phyloP scores from a whole-genome alignment of 1,140 invertebrate genomes.

The Panulirus ornatus region DNA sequence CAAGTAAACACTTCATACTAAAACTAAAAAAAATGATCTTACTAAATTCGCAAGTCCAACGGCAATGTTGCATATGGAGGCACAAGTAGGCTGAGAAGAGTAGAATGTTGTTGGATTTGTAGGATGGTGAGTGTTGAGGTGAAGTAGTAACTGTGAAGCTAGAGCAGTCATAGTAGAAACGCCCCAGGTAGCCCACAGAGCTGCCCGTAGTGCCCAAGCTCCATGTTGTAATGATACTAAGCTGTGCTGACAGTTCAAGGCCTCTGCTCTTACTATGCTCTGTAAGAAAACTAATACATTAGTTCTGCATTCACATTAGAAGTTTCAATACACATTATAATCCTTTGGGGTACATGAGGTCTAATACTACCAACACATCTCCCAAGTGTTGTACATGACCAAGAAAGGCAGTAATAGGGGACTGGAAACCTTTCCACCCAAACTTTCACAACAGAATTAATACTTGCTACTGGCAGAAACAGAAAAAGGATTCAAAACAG shows the following conservation, averaged over 20 bases:
- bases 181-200: constrained; percentile 59
- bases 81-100: constrained; percentile 48
- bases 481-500: too few species aligned
- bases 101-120: constrained; percentile 47
- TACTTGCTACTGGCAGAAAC: too few species aligned
- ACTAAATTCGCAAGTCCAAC: constrained; percentile 59
- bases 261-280: constrained; percentile 55
- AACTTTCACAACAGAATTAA: too few species aligned
- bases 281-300: constrained; percentile 43
- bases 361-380: too few species aligned
- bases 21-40: background rate
- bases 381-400: too few species aligned
- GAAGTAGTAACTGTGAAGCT: constrained; percentile 51
- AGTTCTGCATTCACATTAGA: too few species aligned
- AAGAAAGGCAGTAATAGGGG: too few species aligned
- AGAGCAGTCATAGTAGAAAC: constrained; percentile 42
- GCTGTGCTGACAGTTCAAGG: constrained; percentile 55
- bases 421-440: too few species aligned
- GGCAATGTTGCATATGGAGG: constrained; percentile 58
- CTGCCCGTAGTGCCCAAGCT: constrained; percentile 54
- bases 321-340: too few species aligned
- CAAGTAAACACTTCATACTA: background rate
- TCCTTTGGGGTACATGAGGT: too few species aligned
- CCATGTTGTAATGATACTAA: constrained; percentile 59
- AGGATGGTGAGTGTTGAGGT: constrained; percentile 60